Base-by-base conservation (phyloP, 1,140 invertebrate genomes). In the Diuraphis noxia region DNA sequence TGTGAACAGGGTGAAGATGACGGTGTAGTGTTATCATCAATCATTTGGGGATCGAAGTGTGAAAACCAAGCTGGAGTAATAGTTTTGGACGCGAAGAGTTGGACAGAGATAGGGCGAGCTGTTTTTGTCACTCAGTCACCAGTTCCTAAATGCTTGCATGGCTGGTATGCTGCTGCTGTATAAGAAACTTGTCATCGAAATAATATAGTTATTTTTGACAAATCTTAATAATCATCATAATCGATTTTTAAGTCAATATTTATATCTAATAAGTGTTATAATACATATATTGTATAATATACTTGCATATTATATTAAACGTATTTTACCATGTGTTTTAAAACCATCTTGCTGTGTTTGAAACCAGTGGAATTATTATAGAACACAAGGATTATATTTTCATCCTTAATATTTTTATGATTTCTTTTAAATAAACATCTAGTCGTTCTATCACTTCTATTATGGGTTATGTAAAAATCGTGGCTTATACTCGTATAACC, bases 81-180 rank as follows among this genome's bases (percentile, higher is more conserved):
- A 79, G 94, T 97, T 79, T 94, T 97, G 38, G 95, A 97, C 93
- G 96, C 96, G n/a, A 94, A 94, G 91, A 95, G 95, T 9, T 95
- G 96, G 93, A 94, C 93, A 40, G 96, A 97, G 94, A 93, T 97
- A 9, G 96, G 95, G 10, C 94, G 97, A 92, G 95, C 95, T 38
- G 95, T 94, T 43, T 97, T 97, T 93, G 93, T 94, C 0, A 96
- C 97, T 10, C 95, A 95, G 38, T 95, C 96, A 87, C 96, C 96
- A 8, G 96, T 96, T 63, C 96, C 97, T 56, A 97, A 97, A 93
- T 97, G 97, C 93, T 93, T 97, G 13, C 97, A 97, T 93, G 97
- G 97, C 25, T 97, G 97, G 96, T 97, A 52, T 40, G 77, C 89
- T 30, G 10, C 21, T 34, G 9, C 25, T 36, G 36, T n/a, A 25